A percentile compares a stretch with the other conserved stretches of the same genome.
Evolutionary conservation across 92 coral and sea anemone species (phyloP).

Genomic region (Palythoa grandis): DNA sequence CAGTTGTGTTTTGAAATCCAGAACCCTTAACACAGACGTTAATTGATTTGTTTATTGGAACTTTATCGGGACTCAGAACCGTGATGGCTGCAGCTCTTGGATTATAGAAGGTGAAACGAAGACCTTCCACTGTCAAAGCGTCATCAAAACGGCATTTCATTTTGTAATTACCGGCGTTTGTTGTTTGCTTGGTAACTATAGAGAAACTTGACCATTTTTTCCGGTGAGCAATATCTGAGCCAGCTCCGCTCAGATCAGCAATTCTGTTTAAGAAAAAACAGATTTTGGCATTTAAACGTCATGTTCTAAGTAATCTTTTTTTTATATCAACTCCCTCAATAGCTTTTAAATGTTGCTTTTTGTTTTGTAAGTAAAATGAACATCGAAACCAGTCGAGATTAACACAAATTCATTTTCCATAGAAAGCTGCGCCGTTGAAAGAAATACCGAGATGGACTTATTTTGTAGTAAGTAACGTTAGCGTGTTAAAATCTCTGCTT

Average conservation of each 20-base stretch:
- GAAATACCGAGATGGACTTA: no score
- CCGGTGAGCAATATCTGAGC: neutral
- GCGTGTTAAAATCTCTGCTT: no score
- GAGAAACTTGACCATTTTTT: neutral
- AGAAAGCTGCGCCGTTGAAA: no score
- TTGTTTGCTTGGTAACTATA: constrained; percentile 2
- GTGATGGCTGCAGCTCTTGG: neutral
- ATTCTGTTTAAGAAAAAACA: neutral
- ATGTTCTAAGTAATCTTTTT: no score
- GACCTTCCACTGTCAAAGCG: neutral
- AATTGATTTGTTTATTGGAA: neutral
- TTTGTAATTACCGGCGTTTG: neutral
- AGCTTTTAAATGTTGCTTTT: no score
- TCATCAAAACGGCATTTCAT: neutral
- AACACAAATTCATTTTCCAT: no score
- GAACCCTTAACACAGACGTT: constrained; percentile 1
- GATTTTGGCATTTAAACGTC: neutral
- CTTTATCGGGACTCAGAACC: neutral
- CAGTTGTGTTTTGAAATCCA: constrained; percentile 18
- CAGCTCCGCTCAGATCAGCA: neutral
- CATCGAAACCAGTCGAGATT: no score
- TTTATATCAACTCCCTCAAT: no score
- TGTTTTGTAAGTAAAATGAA: no score
- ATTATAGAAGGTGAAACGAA: neutral
- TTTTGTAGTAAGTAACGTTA: no score